Percentiles rank a stretch among this genome's conserved stretches.
These are phyloP conservation scores for Endomychus coccineus DNA, from an alignment of 2,888 invertebrate genomes.

Conservation along the genomic window DNA sequence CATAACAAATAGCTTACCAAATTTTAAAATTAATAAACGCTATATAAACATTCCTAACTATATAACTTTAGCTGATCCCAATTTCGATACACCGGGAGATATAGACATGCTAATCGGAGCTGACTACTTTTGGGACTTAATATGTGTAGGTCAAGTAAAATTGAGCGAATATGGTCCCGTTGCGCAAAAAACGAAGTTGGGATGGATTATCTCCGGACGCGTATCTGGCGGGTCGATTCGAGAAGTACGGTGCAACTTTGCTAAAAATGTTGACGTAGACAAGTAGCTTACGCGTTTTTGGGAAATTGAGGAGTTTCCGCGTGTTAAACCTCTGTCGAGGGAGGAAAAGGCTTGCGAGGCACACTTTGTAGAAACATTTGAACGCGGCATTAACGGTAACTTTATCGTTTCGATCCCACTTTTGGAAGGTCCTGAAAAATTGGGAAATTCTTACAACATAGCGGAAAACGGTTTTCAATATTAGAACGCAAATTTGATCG, in stretches of 20 bases:
- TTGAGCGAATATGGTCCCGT: slow-evolving; percentile 3
- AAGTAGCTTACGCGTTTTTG: slow-evolving; percentile 5
- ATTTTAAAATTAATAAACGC: background rate
- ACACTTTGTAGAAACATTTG: slow-evolving; percentile 2
- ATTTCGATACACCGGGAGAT: background rate
- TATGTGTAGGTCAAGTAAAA: no score
- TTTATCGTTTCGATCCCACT: slow-evolving; percentile 4
- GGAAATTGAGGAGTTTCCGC: slow-evolving; percentile 3
- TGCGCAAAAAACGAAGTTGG: slow-evolving; percentile 7
- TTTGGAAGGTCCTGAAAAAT: background rate
- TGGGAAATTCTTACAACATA: slow-evolving; percentile 3
- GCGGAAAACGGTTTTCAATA: slow-evolving; percentile 5
- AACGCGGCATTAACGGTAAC: slow-evolving; percentile 2
- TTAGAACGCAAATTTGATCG: slow-evolving; percentile 7
- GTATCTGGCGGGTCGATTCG: no score
- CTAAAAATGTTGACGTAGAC: background rate
- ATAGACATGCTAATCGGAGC: background rate
- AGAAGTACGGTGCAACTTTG: no score
- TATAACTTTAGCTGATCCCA: slow-evolving; percentile 2
- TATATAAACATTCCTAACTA: background rate
- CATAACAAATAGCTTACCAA: background rate
- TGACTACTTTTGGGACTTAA: background rate
- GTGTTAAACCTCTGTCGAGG: background rate
- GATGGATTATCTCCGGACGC: slow-evolving; percentile 5
- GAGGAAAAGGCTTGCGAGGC: slow-evolving; percentile 3